phyloP scores from a whole-genome alignment of 2,797 vertebrate genomes.

The Podargus strigoides region DNA sequence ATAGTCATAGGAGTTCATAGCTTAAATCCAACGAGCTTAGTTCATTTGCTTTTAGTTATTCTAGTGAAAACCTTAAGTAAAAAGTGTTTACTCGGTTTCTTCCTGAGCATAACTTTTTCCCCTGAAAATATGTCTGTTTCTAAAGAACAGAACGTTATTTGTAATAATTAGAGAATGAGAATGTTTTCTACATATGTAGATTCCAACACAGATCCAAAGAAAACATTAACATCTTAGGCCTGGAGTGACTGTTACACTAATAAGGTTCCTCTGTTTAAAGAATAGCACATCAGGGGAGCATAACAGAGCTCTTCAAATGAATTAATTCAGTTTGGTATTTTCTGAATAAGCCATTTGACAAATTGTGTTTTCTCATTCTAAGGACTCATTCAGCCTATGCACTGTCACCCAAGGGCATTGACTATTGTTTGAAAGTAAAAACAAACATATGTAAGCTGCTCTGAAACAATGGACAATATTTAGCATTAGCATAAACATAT shows the following conservation, averaged over 20 bases:
- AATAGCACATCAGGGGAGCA: slow-evolving; percentile 38
- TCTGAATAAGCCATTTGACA: slow-evolving; percentile 19
- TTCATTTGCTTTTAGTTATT: neutral
- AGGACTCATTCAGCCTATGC: neutral
- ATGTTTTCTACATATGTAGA: slow-evolving; percentile 42
- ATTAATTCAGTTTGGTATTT: slow-evolving; percentile 32
- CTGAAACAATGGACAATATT: slow-evolving; percentile 45
- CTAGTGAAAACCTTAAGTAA: neutral
- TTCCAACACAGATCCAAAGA: slow-evolving; percentile 29
- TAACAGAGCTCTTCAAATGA: slow-evolving; percentile 8
- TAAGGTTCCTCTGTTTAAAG: slow-evolving; percentile 42
- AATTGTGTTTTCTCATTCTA: neutral
- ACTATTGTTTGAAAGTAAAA: slow-evolving; percentile 55
- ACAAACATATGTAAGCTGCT: slow-evolving; percentile 1
- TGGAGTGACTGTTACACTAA: slow-evolving; percentile 26
- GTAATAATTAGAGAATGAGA: slow-evolving; percentile 50
- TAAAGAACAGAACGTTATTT: slow-evolving; percentile 32
- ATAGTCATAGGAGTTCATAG: neutral
- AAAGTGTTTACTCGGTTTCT: slow-evolving; percentile 18
- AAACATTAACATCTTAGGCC: slow-evolving; percentile 28
- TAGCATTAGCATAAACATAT: slow-evolving; percentile 12
- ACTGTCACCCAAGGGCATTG: slow-evolving; percentile 5
- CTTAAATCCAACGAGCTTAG: neutral
- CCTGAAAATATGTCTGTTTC: neutral
- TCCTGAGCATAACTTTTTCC: neutral